Base-by-base conservation (phyloP, 30 jellyfish, hydroid and myxozoan genomes). In the Pseudorhiza aurosa region DNA sequence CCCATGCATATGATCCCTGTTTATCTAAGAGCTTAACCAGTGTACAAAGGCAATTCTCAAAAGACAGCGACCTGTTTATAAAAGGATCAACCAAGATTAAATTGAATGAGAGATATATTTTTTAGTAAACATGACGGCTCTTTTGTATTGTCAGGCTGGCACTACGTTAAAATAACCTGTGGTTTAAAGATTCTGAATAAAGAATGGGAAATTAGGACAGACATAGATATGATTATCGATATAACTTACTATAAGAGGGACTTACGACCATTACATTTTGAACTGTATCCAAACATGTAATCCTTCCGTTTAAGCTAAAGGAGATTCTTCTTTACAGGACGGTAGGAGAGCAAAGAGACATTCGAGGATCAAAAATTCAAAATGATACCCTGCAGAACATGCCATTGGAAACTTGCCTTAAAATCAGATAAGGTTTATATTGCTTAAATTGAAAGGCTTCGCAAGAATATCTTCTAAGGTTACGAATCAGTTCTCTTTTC, bases 31-130 rank as follows among this genome's bases (percentile, higher is more conserved):
- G 89, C 62, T 77, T 65, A 42, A 65, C 25, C 55, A 18, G 60
- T 59, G 72, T 77, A 47, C 82, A 50, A 26, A 59, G 69, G 63
- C 72, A 82, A 77, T 62, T 77, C 89, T 77, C 70, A 67, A 77
- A 77, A 62, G 89, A 77, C 62, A 62, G 89, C 89, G 89, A 59
- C 89, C 22, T 77, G 82, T 77, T 77, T 53, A 63, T 51, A n/a
- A 2, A 82, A 27, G 82, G 12, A 59, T 77, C 89, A 62, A 39
- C 56, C 37, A 31, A 63, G 82, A 77, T 77, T 59, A 45, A 42
- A 17, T 32, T 45, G 70, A 77, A 77, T 77, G 82, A 62, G 63
- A 77, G 63, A 77, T 58, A 45, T 77, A 64, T 59, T 64, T 51
- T 63, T 59, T 3, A 24, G 75, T 32, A 43, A 77, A 77, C 82